Conservation (phyloP, 2,113 vertebrate genomes). For the Tachycineta bicolor region DNA sequence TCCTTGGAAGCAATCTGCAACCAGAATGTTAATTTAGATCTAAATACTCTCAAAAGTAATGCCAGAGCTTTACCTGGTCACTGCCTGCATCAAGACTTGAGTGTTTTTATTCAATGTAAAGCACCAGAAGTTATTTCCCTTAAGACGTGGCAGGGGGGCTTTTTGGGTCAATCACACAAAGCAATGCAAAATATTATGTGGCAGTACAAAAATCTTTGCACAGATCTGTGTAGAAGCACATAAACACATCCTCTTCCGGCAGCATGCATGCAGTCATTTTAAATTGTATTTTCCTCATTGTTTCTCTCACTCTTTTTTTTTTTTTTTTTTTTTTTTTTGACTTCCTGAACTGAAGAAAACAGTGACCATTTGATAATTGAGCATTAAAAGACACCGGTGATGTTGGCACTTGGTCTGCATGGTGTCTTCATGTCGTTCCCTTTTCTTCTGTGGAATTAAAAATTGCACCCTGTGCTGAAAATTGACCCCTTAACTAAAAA, state of each 20-base stretch:
- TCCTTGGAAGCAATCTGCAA: not conserved
- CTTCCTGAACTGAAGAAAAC: slow-evolving; percentile 17
- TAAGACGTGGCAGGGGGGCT: not conserved
- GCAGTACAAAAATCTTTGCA: not conserved
- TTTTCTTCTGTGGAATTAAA: not conserved
- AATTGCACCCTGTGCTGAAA: not conserved
- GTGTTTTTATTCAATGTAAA: not conserved
- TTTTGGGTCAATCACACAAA: not conserved
- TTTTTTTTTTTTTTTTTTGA: not conserved
- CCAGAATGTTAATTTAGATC: not conserved
- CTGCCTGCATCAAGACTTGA: not conserved
- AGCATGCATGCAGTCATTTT: not conserved
- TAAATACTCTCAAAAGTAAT: not conserved
- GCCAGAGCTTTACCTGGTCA: rapidly evolving
- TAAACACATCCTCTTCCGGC: not conserved
- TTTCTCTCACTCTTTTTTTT: not conserved
- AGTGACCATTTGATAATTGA: not conserved
- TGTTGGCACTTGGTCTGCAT: not conserved
- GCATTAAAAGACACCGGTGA: not conserved
- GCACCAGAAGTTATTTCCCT: not conserved
- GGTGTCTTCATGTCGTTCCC: not conserved
- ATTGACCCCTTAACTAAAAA: not conserved
- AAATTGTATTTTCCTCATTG: not conserved
- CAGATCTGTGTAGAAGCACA: not conserved
- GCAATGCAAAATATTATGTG: not conserved